Evolutionary conservation across 2,797 vertebrate genomes (phyloP).

Genomic region (Platalea minor): DNA sequence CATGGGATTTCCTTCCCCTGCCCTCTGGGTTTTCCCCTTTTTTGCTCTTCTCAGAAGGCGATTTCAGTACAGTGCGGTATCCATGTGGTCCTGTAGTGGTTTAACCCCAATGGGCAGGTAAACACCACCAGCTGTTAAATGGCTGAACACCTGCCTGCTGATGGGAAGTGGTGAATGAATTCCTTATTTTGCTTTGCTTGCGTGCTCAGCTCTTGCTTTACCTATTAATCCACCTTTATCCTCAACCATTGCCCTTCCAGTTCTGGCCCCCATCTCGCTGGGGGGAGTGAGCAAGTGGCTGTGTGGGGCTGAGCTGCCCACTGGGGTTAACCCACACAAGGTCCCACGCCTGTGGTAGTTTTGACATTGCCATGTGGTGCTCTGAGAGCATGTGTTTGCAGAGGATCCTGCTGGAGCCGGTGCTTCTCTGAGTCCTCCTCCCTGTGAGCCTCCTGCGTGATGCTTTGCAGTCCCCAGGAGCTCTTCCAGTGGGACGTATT

Average conservation of each 20-base stretch:
- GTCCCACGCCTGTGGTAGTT: not conserved
- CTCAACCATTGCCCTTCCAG: not conserved
- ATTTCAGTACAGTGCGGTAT: not conserved
- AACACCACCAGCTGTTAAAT: not conserved
- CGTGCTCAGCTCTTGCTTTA: not conserved
- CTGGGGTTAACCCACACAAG: not conserved
- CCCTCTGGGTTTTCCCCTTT: not conserved
- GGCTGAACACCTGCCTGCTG: not conserved
- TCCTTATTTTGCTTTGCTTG: not conserved
- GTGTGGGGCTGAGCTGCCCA: not conserved
- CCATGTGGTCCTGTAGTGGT: not conserved
- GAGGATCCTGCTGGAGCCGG: not conserved
- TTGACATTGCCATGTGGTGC: rapidly evolving
- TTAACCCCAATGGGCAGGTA: not conserved
- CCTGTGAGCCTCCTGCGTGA: not conserved
- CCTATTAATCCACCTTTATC: not conserved
- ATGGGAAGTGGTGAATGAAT: not conserved
- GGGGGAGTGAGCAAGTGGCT: not conserved
- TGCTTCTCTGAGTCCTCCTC: not conserved
- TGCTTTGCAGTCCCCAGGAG: not conserved
- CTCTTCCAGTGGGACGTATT: not conserved
- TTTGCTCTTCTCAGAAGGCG: not conserved
- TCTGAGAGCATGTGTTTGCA: rapidly evolving
- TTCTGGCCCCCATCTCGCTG: not conserved
- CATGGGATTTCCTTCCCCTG: not conserved